Base-by-base conservation (phyloP, 2,888 invertebrate species). In the Theretra japonica region DNA sequence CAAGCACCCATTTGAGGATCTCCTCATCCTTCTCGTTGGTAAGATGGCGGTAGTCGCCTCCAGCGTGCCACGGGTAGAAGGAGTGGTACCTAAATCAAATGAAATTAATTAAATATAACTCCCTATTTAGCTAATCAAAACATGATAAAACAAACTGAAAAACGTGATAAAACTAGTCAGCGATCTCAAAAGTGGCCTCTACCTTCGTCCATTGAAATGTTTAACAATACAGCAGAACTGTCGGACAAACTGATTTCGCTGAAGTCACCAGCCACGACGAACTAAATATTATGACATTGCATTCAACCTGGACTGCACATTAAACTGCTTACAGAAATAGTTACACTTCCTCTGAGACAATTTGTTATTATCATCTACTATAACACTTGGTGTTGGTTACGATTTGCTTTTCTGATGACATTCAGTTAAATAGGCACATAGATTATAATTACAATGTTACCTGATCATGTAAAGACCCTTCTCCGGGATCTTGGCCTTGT, bases 51-150 rank as follows among this genome's bases (percentile, higher is more conserved):
- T 99, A 99, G 87, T 98, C 98, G 0, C 97, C 97, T 11, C 97
- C 96, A 6, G 97, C 96, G 88, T 99, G 99, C 98, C 99, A 99
- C 0, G 99, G 99, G 89, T 99, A 99, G 93, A 99, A 99, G 0
- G 99, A 99, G 90, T 99, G 99, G 89, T 96, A 99, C 79, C 99
- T 96, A 79, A 41, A 41, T 41, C 11, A 41, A 41, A 15, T 41
- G 15, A 33, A 15, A 41, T 41, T 41, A 41, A 2, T 41, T 41
- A n/a, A n/a, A n/a, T n/a, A n/a, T n/a, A n/a, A n/a, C n/a, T n/a
- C n/a, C n/a, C n/a, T n/a, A n/a, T 41, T 41, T 41, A 41, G 41
- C 41, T 2, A 41, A 41, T 41, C 41, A 41, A 41, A 41, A 41
- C 0, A 11, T 5, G 0, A 50, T 1, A 50, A 4, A 53, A 4